Base-by-base conservation (phyloP, 64 coral and sea anemone genomes). In the Anthopleura sola region DNA sequence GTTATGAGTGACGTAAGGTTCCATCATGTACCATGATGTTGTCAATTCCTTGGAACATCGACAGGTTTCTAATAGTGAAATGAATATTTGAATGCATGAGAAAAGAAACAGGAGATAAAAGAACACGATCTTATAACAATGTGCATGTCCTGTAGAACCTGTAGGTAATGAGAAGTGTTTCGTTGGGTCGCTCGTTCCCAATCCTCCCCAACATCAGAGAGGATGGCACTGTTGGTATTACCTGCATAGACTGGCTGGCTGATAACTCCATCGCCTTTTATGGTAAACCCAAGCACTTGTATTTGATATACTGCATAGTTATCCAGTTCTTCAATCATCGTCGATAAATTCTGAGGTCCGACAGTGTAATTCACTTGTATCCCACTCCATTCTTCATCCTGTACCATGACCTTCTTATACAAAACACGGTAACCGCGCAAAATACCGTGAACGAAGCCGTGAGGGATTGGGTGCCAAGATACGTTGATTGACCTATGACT, bases 351-450 rank as follows among this genome's bases (percentile, higher is more conserved):
- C 36, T 79, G 16, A 7, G 76, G 33, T 7, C 2, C 33, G 21
- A 50, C 80, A 18, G 80, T 83, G 21, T n/a, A 29, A 83, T 83
- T 83, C 47, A 79, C 19, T 33, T 79, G 16, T 48, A 79, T n/a
- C 19, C 76, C 76, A 37, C 21, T 79, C 20, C 21, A 24, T 6
- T 39, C 76, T n/a, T 79, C 84, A 68, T 29, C 39, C 62, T 5
- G 28, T 20, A 82, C 49, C 58, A 16, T 58, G 28, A 50, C 46
- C 32, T 86, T 85, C 39, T 57, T 92, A 33, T 89, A 86, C 54
- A 92, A 89, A 19, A 95, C 55, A 49, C 83, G 86, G 87, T 95
- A 95, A 3, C 94, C 94, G 1, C 84, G 76, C 60, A 95, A 85
- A 44, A 95, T 79, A 16, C 94, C 94, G 51, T 92, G 86, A 39